Evolutionary conservation across 2,113 vertebrate genomes (phyloP), one percentile per base, ranked within the genome.

Genomic region (Climacteris rufus): DNA sequence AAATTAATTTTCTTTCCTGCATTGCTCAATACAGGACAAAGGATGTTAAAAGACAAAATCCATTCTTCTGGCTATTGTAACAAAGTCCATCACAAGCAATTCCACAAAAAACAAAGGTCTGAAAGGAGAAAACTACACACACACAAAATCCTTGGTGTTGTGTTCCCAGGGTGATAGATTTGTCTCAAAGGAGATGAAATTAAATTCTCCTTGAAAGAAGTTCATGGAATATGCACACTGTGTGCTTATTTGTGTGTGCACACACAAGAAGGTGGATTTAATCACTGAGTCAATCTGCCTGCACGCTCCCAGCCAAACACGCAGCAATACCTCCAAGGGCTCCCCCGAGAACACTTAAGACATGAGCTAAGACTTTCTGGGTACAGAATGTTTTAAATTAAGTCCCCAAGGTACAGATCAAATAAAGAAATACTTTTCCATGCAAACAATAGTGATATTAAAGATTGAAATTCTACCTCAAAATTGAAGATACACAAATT

Each of bases 201-300:
- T 76, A 72, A 94, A 88, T 39, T 88, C 50, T 85, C 39, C 52
- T 77, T 75, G 57, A 80, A 90, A 90, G 85, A 57, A 66, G 35
- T 70, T 47, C 15, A 37, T 16, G 44, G 37, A 54, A 83, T 19
- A 74, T 4, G 56, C 81, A 81, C 47, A 47, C n/a, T n/a, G 54
- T 44, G 77, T 94, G 65, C 59, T 88, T 92, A 64, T 56, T 87
- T 71, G 35, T 59, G 59, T 25, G 2, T 30, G 74, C 4, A 2
- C 64, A 77, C 63, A 64, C 80, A 80, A 89, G 93, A 61, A 76
- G 68, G 69, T 85, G 69, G 60, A 59, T 94, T 96, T 91, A 94
- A 97, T 88, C 84, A 92, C 14, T 18, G 85, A 97, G 66, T 78
- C 89, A 81, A 71, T 93, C 91, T 93, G 89, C 85, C 92, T 56